phyloP scores from a whole-genome alignment of 1,140 invertebrate genomes.

The Gryllus bimaculatus region DNA sequence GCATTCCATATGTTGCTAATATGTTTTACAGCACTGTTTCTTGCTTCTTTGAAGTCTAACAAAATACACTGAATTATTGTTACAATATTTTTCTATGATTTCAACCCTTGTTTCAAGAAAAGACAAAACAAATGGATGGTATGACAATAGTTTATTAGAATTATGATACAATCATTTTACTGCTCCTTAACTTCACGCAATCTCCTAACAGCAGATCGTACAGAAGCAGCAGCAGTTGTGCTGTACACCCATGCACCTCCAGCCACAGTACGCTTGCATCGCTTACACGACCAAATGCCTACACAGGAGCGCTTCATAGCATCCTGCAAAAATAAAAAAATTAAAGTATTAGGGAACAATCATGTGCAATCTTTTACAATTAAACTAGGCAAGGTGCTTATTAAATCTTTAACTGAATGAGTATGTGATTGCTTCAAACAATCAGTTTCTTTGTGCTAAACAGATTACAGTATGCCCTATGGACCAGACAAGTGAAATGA shows the following conservation, averaged over 20 bases:
- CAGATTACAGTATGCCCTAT: too few species aligned
- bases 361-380: neutral
- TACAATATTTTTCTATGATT: neutral
- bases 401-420: too few species aligned
- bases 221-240: constrained; percentile 90
- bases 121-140: neutral
- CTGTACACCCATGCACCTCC: constrained; percentile 95
- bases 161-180: constrained; percentile 35
- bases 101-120: neutral
- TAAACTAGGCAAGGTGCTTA: too few species aligned
- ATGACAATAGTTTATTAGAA: constrained; percentile 7
- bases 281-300: constrained; percentile 96
- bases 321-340: constrained; percentile 56
- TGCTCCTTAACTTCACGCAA: constrained; percentile 93
- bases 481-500: too few species aligned
- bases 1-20: constrained; percentile 14
- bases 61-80: constrained; percentile 15
- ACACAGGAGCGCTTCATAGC: constrained; percentile 95
- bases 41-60: constrained; percentile 12
- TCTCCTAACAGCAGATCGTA: constrained; percentile 89
- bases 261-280: constrained; percentile 91
- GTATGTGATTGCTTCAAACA: neutral
- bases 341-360: neutral
- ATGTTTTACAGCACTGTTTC: constrained; percentile 12
- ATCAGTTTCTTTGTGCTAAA: too few species aligned